Conservation (phyloP, 2,888 invertebrate genomes). For the Ormia ochracea region DNA sequence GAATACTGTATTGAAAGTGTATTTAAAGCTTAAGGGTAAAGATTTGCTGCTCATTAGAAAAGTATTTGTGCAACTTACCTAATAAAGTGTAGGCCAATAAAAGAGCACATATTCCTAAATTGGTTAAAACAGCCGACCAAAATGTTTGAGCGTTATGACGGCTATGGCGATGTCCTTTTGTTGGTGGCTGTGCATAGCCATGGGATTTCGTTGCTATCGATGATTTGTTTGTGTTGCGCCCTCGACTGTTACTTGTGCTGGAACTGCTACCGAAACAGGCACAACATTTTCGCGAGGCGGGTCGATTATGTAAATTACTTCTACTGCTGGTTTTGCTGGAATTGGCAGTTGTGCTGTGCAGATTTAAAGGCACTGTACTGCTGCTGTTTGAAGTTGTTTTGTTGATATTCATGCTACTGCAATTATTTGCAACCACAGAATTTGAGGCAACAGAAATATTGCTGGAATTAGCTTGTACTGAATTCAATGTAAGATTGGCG, state of each 20-base stretch:
- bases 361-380: conserved; percentile 61
- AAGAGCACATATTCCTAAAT: conserved; percentile 88
- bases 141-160: conserved; percentile 72
- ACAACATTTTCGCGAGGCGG: conserved; percentile 64
- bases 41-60: no score
- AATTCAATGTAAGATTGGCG: conserved; percentile 44
- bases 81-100: conserved; percentile 87
- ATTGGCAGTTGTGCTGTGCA: conserved; percentile 61
- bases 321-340: conserved; percentile 64
- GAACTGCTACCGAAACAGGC: conserved; percentile 63
- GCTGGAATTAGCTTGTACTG: conserved; percentile 36
- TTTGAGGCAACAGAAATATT: conserved; percentile 45
- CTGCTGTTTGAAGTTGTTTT: conserved; percentile 53
- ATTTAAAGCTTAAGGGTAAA: neutral
- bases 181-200: conserved; percentile 49
- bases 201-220: conserved; percentile 62
- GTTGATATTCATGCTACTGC: conserved; percentile 53
- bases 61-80: conserved; percentile 77
- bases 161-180: conserved; percentile 67
- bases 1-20: no score
- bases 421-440: conserved; percentile 56
- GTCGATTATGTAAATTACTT: conserved; percentile 63
- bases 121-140: conserved; percentile 85
- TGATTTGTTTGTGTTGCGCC: conserved; percentile 54
- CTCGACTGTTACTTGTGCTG: conserved; percentile 47